These are phyloP conservation scores for Harpagifer antarcticus DNA, from an alignment of 2,797 vertebrate genomes.

Conservation along the genomic window DNA sequence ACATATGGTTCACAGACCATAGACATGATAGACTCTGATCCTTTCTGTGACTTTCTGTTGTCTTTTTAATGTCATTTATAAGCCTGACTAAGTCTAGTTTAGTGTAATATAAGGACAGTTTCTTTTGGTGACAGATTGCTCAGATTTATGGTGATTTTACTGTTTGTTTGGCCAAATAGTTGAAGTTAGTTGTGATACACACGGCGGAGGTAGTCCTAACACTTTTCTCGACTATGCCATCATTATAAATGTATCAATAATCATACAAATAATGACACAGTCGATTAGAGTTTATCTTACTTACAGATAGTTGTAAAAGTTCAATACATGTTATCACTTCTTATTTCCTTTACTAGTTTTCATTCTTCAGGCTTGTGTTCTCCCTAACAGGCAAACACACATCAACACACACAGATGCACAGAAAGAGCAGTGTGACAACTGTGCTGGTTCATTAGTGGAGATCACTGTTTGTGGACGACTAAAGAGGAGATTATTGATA, in stretches of 20 bases:
- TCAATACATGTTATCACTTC: neutral
- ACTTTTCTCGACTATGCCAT: neutral
- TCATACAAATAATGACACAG: neutral
- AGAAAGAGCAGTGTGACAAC: conserved; percentile 61
- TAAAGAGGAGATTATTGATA: conserved; percentile 85
- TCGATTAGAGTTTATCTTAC: neutral
- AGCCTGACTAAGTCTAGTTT: neutral
- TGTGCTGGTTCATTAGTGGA: conserved; percentile 79
- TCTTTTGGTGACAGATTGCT: neutral
- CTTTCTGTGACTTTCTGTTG: conserved; percentile 17
- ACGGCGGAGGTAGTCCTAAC: neutral
- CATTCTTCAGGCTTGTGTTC: conserved; percentile 12
- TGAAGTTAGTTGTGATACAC: neutral
- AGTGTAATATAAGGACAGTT: neutral
- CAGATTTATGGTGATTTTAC: neutral
- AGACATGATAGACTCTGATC: conserved; percentile 36
- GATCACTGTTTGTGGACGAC: conserved; percentile 69
- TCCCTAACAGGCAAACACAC: conserved; percentile 2
- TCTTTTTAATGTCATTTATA: conserved; percentile 5
- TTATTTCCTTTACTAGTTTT: conserved; percentile 14
- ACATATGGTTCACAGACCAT: conserved; percentile 61
- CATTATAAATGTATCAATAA: neutral
- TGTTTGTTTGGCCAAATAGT: neutral
- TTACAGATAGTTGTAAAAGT: conserved; percentile 14
- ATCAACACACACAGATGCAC: conserved; percentile 10